Percentiles rank a stretch among this genome's conserved stretches.
Conservation (phyloP, 2,113 vertebrate genomes). For the Nettapus auritus region DNA sequence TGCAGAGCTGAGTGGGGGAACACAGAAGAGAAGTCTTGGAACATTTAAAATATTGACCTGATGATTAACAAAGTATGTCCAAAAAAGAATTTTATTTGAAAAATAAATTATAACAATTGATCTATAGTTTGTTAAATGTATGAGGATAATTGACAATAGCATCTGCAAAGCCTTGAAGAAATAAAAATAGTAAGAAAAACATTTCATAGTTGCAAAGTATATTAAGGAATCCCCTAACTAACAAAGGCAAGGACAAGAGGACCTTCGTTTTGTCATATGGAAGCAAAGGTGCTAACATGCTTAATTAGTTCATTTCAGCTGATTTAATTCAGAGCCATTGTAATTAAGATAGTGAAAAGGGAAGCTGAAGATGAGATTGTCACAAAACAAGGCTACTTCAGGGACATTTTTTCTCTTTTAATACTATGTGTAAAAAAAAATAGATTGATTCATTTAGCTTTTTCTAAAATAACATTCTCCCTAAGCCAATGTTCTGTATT, state of each 20-base stretch:
- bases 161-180: background rate
- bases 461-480: background rate
- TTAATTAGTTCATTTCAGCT: conserved; percentile 59
- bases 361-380: background rate
- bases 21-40: background rate
- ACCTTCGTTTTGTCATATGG: conserved; percentile 7
- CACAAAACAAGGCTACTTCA: background rate
- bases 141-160: background rate
- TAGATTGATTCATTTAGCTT: background rate
- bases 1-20: background rate
- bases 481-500: background rate
- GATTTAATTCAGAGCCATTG: conserved; percentile 38
- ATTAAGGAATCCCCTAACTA: background rate
- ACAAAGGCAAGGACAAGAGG: conserved; percentile 22
- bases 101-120: background rate
- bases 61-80: background rate
- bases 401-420: background rate
- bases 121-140: background rate
- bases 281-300: conserved; percentile 53
- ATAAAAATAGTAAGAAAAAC: background rate
- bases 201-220: background rate
- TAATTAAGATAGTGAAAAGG: background rate
- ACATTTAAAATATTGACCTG: background rate
- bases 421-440: background rate
- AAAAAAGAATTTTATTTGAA: background rate